phyloP scores from a whole-genome alignment of 2,113 vertebrate genomes.

The Mustela nigripes region DNA sequence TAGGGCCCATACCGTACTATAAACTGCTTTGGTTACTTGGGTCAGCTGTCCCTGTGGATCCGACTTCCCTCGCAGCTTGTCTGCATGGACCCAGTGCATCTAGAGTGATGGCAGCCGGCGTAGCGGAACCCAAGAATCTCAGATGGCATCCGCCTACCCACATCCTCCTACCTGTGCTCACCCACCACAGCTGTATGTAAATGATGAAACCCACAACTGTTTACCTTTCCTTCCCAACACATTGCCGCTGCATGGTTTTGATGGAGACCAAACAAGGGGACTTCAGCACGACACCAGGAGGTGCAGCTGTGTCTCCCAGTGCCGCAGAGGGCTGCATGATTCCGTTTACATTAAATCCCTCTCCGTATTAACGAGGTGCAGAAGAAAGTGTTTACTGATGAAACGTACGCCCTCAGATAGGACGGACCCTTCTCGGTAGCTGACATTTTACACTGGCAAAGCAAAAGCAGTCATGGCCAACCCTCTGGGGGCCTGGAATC shows the following conservation, averaged over 20 bases:
- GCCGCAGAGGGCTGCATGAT: constrained; percentile 67
- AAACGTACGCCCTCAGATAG: not conserved
- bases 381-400: constrained; percentile 85
- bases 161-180: not conserved
- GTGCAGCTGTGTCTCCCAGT: constrained; percentile 83
- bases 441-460: constrained; percentile 73
- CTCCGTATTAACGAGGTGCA: constrained; percentile 76
- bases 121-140: not conserved
- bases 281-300: constrained; percentile 41
- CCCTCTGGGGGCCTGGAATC: not conserved
- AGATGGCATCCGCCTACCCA: not conserved
- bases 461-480: constrained; percentile 73
- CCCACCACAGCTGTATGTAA: constrained; percentile 78
- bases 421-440: not conserved
- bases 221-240: constrained; percentile 63
- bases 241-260: constrained; percentile 26
- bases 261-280: constrained; percentile 66
- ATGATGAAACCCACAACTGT: constrained; percentile 56
- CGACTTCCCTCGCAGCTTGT: not conserved
- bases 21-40: not conserved
- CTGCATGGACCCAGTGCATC: not conserved
- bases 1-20: not conserved
- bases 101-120: not conserved
- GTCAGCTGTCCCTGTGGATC: not conserved
- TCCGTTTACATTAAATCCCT: constrained; percentile 74